A percentile compares a stretch with the other conserved stretches of the same genome.
Evolutionary conservation across 2,888 invertebrate species (phyloP).

Genomic region (Drosophila niveifrons): DNA sequence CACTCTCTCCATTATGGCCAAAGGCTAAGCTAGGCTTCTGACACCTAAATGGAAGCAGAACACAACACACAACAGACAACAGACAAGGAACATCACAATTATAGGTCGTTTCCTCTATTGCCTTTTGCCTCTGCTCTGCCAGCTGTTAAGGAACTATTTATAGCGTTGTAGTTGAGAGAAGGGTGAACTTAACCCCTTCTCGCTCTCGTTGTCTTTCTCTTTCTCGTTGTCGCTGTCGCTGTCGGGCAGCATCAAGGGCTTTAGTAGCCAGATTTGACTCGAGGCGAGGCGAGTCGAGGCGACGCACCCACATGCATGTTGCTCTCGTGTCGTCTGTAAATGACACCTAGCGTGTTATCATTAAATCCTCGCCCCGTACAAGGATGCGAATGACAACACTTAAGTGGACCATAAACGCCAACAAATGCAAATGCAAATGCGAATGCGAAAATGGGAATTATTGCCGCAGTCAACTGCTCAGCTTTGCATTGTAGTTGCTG

Average conservation of each 20-base stretch:
- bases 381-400: constrained; percentile 68
- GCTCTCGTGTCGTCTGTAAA: constrained; percentile 50
- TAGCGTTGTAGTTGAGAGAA: constrained; percentile 13
- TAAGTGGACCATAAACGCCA: constrained; percentile 79
- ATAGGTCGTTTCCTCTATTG: constrained; percentile 3
- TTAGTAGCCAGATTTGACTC: constrained; percentile 3
- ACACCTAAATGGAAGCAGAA: constrained; percentile 6
- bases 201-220: constrained; percentile 20
- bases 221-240: constrained; percentile 1
- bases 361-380: constrained; percentile 59
- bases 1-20: constrained; percentile 16
- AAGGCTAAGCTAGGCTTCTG: constrained; percentile 19
- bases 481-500: constrained; percentile 9
- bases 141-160: constrained; percentile 58
- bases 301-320: constrained; percentile 8
- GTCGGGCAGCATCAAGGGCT: constrained; percentile 9
- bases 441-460: constrained; percentile 73
- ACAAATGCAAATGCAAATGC: constrained; percentile 78
- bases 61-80: constrained; percentile 2
- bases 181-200: constrained; percentile 6
- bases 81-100: constrained; percentile 47
- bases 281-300: not conserved
- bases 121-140: no score
- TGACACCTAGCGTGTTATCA: constrained; percentile 74
- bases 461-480: constrained; percentile 36